Percentiles rank a stretch among this genome's conserved stretches.
phyloP scores from a whole-genome alignment of 92 coral and sea anemone species.

The Diadumene lineata region DNA sequence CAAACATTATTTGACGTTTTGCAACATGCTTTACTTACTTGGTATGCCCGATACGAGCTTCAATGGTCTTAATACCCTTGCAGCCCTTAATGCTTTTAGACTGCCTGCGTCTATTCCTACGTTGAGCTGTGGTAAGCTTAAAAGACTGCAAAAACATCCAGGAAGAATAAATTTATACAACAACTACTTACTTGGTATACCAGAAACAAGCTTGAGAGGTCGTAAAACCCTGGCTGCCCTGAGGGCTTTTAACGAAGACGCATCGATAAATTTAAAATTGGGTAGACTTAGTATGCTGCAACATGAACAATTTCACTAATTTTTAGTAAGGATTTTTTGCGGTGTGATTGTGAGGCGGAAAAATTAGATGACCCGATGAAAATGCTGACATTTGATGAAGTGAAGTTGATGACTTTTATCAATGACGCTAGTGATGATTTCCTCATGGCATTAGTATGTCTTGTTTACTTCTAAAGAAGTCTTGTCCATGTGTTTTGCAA shows the following conservation, averaged over 20 bases:
- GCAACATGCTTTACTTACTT: conserved; percentile 71
- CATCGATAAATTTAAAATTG: conserved; percentile 47
- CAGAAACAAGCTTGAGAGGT: conserved; percentile 87
- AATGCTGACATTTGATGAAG: too few relatives aligned
- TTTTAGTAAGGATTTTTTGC: conserved; percentile 6
- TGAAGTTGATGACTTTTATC: conserved; percentile 9
- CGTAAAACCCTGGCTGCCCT: conserved; percentile 68
- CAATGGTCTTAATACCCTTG: conserved; percentile 96
- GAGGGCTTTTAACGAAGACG: conserved; percentile 75
- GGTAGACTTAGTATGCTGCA: conserved; percentile 83
- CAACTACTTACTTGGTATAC: conserved; percentile 83
- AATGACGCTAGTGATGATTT: conserved; percentile 22
- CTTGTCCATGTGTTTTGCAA: conserved; percentile 6
- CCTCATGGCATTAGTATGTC: conserved; percentile 15
- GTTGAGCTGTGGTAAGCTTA: conserved; percentile 92
- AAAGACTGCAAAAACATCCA: conserved; percentile 70
- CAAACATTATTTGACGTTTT: neutral
- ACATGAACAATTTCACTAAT: conserved; percentile 14
- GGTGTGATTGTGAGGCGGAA: conserved; percentile 8
- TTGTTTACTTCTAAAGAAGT: conserved; percentile 8
- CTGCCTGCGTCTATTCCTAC: conserved; percentile 89
- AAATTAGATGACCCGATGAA: conserved; percentile 3
- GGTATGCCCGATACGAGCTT: conserved; percentile 99
- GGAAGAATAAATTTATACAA: conserved; percentile 34
- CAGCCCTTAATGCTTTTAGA: conserved; percentile 97